Evolutionary conservation across 2,797 vertebrate species (phyloP), one percentile per base, ranked within the genome.

Genomic region (Neoniphon sammara): DNA sequence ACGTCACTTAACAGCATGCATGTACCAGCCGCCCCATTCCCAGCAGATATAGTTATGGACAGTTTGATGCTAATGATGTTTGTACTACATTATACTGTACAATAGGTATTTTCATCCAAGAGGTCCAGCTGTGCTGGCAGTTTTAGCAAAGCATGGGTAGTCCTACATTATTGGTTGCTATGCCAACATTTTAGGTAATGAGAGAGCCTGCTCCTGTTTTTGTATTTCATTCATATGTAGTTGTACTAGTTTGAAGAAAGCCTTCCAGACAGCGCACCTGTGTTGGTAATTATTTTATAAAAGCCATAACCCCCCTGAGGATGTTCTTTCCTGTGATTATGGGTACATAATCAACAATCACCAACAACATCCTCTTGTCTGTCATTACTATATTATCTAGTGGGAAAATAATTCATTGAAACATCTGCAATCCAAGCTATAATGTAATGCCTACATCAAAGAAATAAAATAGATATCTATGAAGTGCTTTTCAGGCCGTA

Each of bases 31-130:
- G 7, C 70, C 83, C 75, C 58, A 64, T 76, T 87, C 75, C 59
- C 63, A 72, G 85, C 83, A 80, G 81, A 78, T 75, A 84, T 63
- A 79, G 71, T 77, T 77, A 77, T 61, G 76, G 83, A 73, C 77
- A 86, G 83, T 84, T 86, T 88, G 73, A 86, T 81, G 63, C 85
- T 84, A 84, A 86, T 86, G 82, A 66, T 72, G 75, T 80, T 25
- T 63, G 39, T 59, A 78, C 42, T 82, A 74, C 78, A 81, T 89
- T 83, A 84, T 54, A 66, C 73, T 73, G 75, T 55, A 78, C 66
- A 74, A 56, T 58, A 73, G 68, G 23, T 74, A 56, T 85, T 81
- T 82, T 73, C 63, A 82, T 70, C 60, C 73, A 65, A 65, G 59
- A 1, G 1, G 58, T 87, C 77, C 75, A 81, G 78, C 85, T 88